Conservation (phyloP, 2,797 vertebrate genomes). For the Catostomus latipinnis region DNA sequence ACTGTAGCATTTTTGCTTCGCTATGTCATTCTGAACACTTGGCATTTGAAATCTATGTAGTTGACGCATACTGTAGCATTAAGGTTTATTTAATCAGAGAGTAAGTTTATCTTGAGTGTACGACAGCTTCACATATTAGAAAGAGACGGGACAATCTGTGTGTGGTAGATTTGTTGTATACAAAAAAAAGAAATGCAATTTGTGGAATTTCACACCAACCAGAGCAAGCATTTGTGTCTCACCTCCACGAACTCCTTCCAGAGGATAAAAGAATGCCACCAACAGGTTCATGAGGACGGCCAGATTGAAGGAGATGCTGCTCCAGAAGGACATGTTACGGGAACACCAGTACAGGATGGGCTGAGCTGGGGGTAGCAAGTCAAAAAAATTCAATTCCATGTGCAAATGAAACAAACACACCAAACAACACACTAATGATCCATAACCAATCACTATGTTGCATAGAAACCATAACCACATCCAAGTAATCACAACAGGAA, state of each 20-base stretch:
- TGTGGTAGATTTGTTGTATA: too few relatives aligned
- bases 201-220: too few relatives aligned
- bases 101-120: too few relatives aligned
- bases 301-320: constrained; percentile 98
- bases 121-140: too few relatives aligned
- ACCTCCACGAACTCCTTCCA: constrained; percentile 93
- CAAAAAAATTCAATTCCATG: constrained; percentile 5
- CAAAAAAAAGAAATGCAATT: too few relatives aligned
- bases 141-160: too few relatives aligned
- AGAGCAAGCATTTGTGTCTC: constrained; percentile 53
- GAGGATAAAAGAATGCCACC: constrained; percentile 97
- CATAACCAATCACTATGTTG: not conserved
- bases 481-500: not conserved
- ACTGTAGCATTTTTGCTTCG: not conserved
- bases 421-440: not conserved
- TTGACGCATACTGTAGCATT: too few relatives aligned
- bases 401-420: constrained; percentile 10
- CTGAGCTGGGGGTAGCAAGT: constrained; percentile 81
- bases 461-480: not conserved
- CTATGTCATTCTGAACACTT: not conserved
- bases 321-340: constrained; percentile 99
- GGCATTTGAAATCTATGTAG: not conserved
- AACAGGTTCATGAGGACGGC: constrained; percentile 98
- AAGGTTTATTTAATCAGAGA: too few relatives aligned
- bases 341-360: constrained; percentile 98